Evolutionary conservation across 1,140 invertebrate genomes (phyloP), one percentile per base, ranked within the genome.

Genomic region (Hylaeus anthracinus): DNA sequence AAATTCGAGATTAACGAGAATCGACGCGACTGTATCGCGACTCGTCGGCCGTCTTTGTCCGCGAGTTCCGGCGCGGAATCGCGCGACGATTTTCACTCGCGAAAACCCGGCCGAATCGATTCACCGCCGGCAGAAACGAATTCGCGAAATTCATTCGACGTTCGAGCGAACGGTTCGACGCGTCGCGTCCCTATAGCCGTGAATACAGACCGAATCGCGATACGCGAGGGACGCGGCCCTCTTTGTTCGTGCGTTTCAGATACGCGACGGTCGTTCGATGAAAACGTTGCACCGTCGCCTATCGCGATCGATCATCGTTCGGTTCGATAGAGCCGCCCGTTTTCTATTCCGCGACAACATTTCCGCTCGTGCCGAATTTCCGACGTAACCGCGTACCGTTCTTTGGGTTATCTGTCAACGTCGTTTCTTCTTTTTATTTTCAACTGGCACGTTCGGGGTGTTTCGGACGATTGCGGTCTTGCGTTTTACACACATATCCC

Each of bases 171-270:
- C 60, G 58, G 6, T 70, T 14, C 43, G 67, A 43, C 48, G 74
- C 43, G 41, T 48, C 60, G 75, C 58, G 66, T 26, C 51, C 26
- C 14, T 43, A 15, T 48, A 66, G 51, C 39, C n/a, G 9, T 61
- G 39, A 65, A 55, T 66, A 56, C 14, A 26, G 43, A 61, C 2
- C n/a, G 61, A 26, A 66, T 75, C 63, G 39, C 72, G 70, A 37
- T 60, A 14, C 45, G 41, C 39, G 74, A 76, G n/a, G 53, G 45
- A 67, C 75, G 66, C n/a, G 48, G 56, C 67, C 67, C 53, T 26
- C 26, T 71, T 78, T 39, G 67, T 37, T 39, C 76, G 63, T 55
- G 48, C 67, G 72, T 78, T 78, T 60, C 48, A 55, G 48, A 43
- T 69, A 61, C 58, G 67, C 76, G 45, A 63, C 37, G 3, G 3